Conservation (phyloP, 2,113 vertebrate species). For the Notothenia rossii region DNA sequence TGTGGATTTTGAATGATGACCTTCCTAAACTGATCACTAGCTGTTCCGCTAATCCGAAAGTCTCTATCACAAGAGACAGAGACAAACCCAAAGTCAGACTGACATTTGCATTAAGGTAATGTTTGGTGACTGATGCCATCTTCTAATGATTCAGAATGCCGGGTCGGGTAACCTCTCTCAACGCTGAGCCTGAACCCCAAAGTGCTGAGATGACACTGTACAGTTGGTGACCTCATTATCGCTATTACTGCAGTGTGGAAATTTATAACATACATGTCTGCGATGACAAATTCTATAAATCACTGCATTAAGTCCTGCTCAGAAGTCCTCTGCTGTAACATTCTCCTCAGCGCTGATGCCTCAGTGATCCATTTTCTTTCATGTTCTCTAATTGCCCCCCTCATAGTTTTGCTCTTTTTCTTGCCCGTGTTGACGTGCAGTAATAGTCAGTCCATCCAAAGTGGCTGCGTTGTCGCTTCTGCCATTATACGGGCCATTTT, state of each 20-base stretch:
- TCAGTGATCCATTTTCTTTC: constrained; percentile 67
- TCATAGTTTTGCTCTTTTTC: constrained; percentile 85
- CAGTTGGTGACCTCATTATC: constrained; percentile 81
- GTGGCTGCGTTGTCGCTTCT: constrained; percentile 73
- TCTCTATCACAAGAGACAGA: constrained; percentile 36
- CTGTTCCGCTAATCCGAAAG: constrained; percentile 7
- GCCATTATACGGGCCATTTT: constrained; percentile 83
- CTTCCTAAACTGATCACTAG: constrained; percentile 38
- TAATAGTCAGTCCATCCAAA: constrained; percentile 83
- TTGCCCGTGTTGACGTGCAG: constrained; percentile 79
- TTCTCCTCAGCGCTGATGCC: constrained; percentile 34
- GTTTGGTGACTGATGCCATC: constrained; percentile 70
- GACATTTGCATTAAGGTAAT: constrained; percentile 72
- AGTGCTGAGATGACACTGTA: constrained; percentile 81
- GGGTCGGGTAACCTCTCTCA: constrained; percentile 56
- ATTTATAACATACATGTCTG: constrained; percentile 76
- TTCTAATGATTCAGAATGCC: constrained; percentile 64
- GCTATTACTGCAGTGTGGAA: constrained; percentile 73
- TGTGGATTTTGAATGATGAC: constrained; percentile 61
- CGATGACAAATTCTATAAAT: constrained; percentile 81
- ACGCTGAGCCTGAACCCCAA: constrained; percentile 61
- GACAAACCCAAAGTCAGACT: constrained; percentile 64
- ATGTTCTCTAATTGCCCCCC: constrained; percentile 78
- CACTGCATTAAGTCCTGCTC: constrained; percentile 69
- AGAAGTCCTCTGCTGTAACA: constrained; percentile 64